Conservation (phyloP, 1,140 invertebrate species). For the Drosophila tsacasi region DNA sequence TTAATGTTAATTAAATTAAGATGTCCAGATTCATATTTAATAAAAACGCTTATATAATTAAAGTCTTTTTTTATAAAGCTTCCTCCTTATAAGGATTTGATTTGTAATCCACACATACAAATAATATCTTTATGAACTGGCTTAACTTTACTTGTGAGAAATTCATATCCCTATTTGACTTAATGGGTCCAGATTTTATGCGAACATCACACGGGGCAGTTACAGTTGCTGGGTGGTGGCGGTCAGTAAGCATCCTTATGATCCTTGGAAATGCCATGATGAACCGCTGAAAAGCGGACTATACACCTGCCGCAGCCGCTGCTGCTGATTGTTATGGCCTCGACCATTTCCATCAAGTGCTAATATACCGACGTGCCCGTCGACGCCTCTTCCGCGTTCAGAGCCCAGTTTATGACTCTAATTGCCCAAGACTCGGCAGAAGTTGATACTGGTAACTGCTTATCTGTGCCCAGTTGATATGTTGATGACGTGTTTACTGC, state of each 20-base stretch:
- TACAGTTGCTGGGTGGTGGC: slow-evolving; percentile 13
- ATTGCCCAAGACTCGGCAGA: slow-evolving; percentile 69
- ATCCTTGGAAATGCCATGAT: slow-evolving; percentile 8
- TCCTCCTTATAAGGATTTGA: too few relatives aligned
- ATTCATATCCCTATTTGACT: background rate
- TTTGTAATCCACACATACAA: background rate
- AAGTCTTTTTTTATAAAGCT: background rate
- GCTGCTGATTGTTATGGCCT: slow-evolving; percentile 55
- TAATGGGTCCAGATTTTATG: slow-evolving; percentile 12
- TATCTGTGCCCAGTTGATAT: slow-evolving; percentile 82
- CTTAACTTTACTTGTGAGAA: background rate
- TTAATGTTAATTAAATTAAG: background rate
- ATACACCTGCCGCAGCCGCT: slow-evolving; percentile 40
- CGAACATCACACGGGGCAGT: slow-evolving; percentile 1
- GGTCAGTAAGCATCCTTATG: slow-evolving; percentile 28
- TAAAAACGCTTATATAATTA: background rate
- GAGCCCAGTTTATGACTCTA: slow-evolving; percentile 76
- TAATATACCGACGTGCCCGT: slow-evolving; percentile 56
- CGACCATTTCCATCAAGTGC: slow-evolving; percentile 45
- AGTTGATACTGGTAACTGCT: slow-evolving; percentile 75
- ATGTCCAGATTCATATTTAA: background rate
- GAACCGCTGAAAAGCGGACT: slow-evolving; percentile 18
- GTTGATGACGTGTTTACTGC: slow-evolving; percentile 83
- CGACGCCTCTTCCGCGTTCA: slow-evolving; percentile 80
- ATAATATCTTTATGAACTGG: background rate